Conservation (phyloP, 1,140 invertebrate genomes). For the Bursaphelenchus mucronatus region DNA sequence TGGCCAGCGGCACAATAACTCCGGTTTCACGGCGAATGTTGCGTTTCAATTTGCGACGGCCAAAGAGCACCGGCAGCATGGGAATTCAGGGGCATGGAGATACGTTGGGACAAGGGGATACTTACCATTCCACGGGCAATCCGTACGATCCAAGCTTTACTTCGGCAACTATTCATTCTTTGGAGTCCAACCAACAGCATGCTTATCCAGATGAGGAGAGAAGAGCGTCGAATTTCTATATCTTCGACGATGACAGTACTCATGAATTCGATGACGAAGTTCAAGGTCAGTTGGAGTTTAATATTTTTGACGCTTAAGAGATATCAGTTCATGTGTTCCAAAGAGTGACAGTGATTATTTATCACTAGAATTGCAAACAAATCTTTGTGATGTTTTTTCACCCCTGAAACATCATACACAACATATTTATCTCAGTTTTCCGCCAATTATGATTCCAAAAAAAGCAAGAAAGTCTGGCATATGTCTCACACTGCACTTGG, state of each 20-base stretch:
- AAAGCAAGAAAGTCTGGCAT: too few species aligned
- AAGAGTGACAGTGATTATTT: too few species aligned
- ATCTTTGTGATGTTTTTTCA: too few species aligned
- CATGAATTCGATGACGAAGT: conserved; percentile 60
- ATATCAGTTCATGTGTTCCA: too few species aligned
- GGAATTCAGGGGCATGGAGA: conserved; percentile 21
- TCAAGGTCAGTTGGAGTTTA: conserved; percentile 29
- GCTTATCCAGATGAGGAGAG: conserved; percentile 21
- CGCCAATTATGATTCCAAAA: too few species aligned
- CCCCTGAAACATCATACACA: too few species aligned
- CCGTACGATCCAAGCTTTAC: conserved; percentile 51
- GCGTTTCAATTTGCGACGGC: conserved; percentile 43
- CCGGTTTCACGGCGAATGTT: conserved; percentile 36
- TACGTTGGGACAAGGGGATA: not conserved
- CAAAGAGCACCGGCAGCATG: conserved; percentile 45
- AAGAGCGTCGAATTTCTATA: conserved; percentile 53
- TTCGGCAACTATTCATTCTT: conserved; percentile 55
- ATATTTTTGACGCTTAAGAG: too few species aligned
- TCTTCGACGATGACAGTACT: conserved; percentile 56
- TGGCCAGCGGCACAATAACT: conserved; percentile 43
- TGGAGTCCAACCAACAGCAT: conserved; percentile 34
- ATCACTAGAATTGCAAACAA: too few species aligned
- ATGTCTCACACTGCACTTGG: too few species aligned
- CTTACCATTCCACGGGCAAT: conserved; percentile 3
- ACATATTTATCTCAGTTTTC: too few species aligned